Evolutionary conservation across 2,797 vertebrate species (phyloP).

Genomic region (Myiotriccus ornatus): DNA sequence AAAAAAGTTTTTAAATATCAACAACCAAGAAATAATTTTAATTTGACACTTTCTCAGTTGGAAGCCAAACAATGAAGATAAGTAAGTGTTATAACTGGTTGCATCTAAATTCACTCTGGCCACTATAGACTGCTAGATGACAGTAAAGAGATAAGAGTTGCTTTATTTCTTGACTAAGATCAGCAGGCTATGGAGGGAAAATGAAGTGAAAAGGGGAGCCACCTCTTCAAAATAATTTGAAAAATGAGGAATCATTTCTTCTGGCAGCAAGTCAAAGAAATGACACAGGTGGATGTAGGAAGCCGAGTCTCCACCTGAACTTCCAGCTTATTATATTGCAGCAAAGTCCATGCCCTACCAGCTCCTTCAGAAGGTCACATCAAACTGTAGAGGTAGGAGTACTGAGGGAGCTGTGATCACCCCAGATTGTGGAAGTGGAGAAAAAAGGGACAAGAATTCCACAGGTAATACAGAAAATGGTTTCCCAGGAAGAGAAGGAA

Average conservation of each 20-base stretch:
- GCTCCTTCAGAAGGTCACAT: background rate
- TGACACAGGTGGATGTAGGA: background rate
- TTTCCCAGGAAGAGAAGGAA: background rate
- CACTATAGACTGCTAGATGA: background rate
- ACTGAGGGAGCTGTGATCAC: background rate
- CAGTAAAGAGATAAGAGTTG: background rate
- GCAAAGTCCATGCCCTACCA: rapidly evolving
- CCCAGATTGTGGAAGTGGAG: background rate
- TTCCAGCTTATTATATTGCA: background rate
- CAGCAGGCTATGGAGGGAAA: background rate
- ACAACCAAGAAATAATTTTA: background rate
- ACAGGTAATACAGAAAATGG: background rate
- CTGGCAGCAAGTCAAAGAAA: background rate
- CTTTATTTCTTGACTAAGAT: background rate
- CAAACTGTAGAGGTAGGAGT: background rate
- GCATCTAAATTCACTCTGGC: background rate
- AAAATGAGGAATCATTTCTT: background rate
- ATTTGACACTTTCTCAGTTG: background rate
- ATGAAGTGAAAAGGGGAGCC: background rate
- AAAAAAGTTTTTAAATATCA: background rate
- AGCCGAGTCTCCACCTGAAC: rapidly evolving
- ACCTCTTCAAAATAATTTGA: background rate
- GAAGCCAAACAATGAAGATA: background rate
- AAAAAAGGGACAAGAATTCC: background rate
- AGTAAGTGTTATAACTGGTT: background rate